Base-by-base conservation (phyloP, 2,888 invertebrate species). In the Himalopsyche anomala region DNA sequence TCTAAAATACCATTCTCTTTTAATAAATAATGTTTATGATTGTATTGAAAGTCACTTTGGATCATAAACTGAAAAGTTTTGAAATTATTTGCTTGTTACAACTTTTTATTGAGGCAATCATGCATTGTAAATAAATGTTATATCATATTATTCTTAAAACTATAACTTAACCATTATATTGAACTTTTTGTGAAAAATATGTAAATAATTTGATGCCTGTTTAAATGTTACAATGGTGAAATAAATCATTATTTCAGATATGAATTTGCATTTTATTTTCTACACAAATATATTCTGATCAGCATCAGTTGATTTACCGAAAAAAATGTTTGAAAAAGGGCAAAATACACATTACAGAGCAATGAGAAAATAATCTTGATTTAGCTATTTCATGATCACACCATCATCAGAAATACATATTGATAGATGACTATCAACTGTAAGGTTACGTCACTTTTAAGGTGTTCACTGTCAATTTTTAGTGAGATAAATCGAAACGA, bases 171-270 rank as follows among this genome's bases (percentile, higher is more conserved):
- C 2, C 51, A 51, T 62, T 19, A n/a, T 62, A 62, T 62, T 62
- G 2, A 62, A 93, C 9, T 93, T 93, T 89, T 91, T 95, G 84
- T 94, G 93, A 62, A 62, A n/a, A 19, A 28, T 62, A 19, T 85
- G 85, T 87, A 80, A 84, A 84, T 86, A 86, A 81, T 87, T 84
- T 85, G 80, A 85, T 40, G 85, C 85, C 85, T 87, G 85, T 83
- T 85, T 87, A 38, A 84, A 87, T 87, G 87, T 87, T 87, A 87
- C 83, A 85, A 85, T 87, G 85, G 87, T 87, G 85, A 83, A 87
- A 87, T 85, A 83, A 80, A 87, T 17, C 28, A 86, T 83, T 86
- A 86, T 86, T 86, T 86, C 86, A 69, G 86, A 86, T 86, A 86
- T 69, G 45, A 86, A 4, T 8, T 62, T 79, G 42, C 2, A 45